Conservation (phyloP, 2,888 invertebrate genomes). For the Cryptocheilus praepositus region DNA sequence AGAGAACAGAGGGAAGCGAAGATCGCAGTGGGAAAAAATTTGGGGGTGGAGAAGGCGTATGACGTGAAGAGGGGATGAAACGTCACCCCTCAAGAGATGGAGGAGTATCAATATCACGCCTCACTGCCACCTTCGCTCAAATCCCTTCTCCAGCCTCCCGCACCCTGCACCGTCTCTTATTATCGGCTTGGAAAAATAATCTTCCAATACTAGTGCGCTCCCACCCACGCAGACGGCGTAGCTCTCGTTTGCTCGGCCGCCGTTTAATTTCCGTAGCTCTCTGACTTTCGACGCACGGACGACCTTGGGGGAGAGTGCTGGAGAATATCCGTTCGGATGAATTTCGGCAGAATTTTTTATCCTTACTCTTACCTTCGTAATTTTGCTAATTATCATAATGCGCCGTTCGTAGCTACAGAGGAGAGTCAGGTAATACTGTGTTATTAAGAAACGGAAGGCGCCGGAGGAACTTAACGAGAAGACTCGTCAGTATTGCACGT, state of each 20-base stretch:
- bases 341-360: too few relatives aligned
- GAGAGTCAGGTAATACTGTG: too few relatives aligned
- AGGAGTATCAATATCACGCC: conserved; percentile 71
- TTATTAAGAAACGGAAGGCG: too few relatives aligned
- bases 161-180: conserved; percentile 53
- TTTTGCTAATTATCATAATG: too few relatives aligned
- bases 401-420: too few relatives aligned
- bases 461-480: too few relatives aligned
- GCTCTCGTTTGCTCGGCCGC: conserved; percentile 8
- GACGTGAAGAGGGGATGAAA: conserved; percentile 49
- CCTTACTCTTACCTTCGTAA: not conserved
- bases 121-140: conserved; percentile 62
- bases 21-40: too few relatives aligned
- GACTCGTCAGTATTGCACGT: too few relatives aligned
- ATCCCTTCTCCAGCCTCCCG: conserved; percentile 45
- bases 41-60: conserved; percentile 28
- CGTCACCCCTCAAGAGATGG: conserved; percentile 63
- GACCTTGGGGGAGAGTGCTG: conserved; percentile 19
- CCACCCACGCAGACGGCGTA: conserved; percentile 20
- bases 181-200: conserved; percentile 66
- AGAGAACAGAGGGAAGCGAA: conserved; percentile 1
- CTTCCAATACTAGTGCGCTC: conserved; percentile 48
- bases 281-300: conserved; percentile 2
- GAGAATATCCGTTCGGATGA: not conserved
- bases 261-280: conserved; percentile 36